A percentile compares a stretch with the other conserved stretches of the same genome.
Evolutionary conservation across 23 tunicate species (phyloP).

Genomic region (Aplidium turbinatum): DNA sequence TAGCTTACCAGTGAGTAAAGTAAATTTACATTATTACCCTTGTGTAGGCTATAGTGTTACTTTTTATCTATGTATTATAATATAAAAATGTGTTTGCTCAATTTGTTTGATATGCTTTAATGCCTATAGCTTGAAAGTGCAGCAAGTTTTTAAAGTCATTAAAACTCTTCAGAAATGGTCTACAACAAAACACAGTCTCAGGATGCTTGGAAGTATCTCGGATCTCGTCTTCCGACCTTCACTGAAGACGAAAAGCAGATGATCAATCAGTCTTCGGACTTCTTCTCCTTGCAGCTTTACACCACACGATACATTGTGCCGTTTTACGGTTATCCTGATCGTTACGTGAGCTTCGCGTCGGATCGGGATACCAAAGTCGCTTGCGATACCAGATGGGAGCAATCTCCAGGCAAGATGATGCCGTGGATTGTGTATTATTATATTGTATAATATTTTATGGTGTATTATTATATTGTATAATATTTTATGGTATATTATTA

Average conservation of each 20-base stretch:
- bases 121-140: too few relatives aligned
- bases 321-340: conserved; percentile 25
- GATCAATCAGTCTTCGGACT: conserved; percentile 77
- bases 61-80: too few relatives aligned
- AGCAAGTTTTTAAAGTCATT: too few relatives aligned
- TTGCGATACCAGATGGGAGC: conserved; percentile 85
- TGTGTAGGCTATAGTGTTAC: too few relatives aligned
- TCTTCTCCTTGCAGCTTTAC: conserved; percentile 91
- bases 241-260: conserved; percentile 75
- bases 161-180: conserved; percentile 61
- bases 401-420: conserved; percentile 61
- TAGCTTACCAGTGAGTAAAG: too few relatives aligned
- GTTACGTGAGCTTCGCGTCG: conserved; percentile 40
- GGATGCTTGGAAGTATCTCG: conserved; percentile 32
- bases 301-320: conserved; percentile 65
- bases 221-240: conserved; percentile 83
- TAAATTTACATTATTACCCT: too few relatives aligned
- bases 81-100: too few relatives aligned
- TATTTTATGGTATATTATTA: too few relatives aligned
- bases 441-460: too few relatives aligned
- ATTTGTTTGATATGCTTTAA: neutral
- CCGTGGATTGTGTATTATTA: too few relatives aligned
- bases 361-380: conserved; percentile 50
- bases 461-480: too few relatives aligned
- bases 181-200: conserved; percentile 71